Base-by-base conservation (phyloP, 1,140 invertebrate species). In the Odontomachus brunneus region DNA sequence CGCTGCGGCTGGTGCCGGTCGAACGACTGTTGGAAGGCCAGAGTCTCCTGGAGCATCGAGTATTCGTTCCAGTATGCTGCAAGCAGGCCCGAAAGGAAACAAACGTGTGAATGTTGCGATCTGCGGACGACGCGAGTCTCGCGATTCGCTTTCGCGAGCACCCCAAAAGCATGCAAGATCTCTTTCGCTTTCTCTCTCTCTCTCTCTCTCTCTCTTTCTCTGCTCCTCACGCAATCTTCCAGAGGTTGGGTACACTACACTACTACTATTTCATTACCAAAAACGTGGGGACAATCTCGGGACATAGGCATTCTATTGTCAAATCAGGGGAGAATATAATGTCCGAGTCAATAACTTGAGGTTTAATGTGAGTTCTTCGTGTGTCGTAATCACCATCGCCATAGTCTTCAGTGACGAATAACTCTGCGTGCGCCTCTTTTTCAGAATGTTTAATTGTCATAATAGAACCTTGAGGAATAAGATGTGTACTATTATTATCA, bases 41-140 rank as follows among this genome's bases (percentile, higher is more conserved):
- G 17, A 33, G 38, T 33, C 55, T 83, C 51, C 22, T 19, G 51
- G 1, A 48, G 24, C 14, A 38, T 33, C 49, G 74, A 19, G 2
- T 51, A 80, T 60, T 80, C 55, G 11, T 26, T 63, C 82, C 82
- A 80, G 33, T 71, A 53, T 81, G 9, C 82, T 84, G 82, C 55
- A 84, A 84, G 24, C 62, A 80, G 53, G 57, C 29, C 17, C 44
- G 66, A 84, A 67, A 69, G 29, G 44, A 60, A 67, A 84, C 62
- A 51, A 69, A 59, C n/a, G n/a, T 80, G 29, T 84, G 24, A 80
- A 67, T 67, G 67, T 62, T 67, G n/a, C 44, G 44, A 49, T 60
- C 26, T 80, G 22, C 15, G 44, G 7, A 26, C 26, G 60, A 38
- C 15, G 4, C 29, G 17, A 15, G 69, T 59, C 33, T 57, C 55